Percentiles rank a stretch among this genome's conserved stretches.
Evolutionary conservation across 1,140 invertebrate species (phyloP).

Genomic region (Chrysopa pallens): DNA sequence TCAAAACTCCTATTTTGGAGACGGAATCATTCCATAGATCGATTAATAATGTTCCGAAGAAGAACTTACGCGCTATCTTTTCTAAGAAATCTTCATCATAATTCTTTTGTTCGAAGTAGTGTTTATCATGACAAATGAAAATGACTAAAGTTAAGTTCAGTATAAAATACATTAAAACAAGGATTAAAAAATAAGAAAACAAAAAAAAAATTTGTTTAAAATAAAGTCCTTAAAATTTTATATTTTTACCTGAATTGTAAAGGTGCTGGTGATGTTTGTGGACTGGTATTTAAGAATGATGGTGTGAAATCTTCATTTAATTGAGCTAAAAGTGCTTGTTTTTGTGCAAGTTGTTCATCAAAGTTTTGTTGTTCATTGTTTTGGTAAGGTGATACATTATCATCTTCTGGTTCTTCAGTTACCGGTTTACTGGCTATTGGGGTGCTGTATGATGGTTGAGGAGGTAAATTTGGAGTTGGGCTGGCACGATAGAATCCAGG

Average conservation of each 20-base stretch:
- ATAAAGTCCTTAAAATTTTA: background rate
- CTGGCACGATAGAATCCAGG: background rate
- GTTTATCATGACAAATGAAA: too few species aligned
- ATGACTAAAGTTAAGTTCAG: too few species aligned
- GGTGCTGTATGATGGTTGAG: background rate
- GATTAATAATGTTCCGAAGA: too few species aligned
- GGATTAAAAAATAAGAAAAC: slow-evolving; percentile 1
- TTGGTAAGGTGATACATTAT: slow-evolving; percentile 11
- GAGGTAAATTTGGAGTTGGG: background rate
- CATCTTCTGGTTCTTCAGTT: slow-evolving; percentile 33
- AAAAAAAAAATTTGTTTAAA: background rate
- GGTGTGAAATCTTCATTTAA: background rate
- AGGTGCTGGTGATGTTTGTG: slow-evolving; percentile 1
- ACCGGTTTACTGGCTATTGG: slow-evolving; percentile 25
- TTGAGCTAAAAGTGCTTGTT: background rate
- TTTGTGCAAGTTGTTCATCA: slow-evolving; percentile 2
- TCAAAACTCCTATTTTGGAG: too few species aligned
- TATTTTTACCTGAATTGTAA: slow-evolving; percentile 2
- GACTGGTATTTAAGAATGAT: background rate
- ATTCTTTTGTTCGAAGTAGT: too few species aligned
- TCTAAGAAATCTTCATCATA: too few species aligned
- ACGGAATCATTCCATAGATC: too few species aligned
- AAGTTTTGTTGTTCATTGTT: slow-evolving; percentile 4
- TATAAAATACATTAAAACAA: background rate
- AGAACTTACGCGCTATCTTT: too few species aligned